Percentiles rank a stretch among this genome's conserved stretches.
These are phyloP conservation scores for Cacatua alba DNA, from an alignment of 2,113 vertebrate species.

Conservation along the genomic window DNA sequence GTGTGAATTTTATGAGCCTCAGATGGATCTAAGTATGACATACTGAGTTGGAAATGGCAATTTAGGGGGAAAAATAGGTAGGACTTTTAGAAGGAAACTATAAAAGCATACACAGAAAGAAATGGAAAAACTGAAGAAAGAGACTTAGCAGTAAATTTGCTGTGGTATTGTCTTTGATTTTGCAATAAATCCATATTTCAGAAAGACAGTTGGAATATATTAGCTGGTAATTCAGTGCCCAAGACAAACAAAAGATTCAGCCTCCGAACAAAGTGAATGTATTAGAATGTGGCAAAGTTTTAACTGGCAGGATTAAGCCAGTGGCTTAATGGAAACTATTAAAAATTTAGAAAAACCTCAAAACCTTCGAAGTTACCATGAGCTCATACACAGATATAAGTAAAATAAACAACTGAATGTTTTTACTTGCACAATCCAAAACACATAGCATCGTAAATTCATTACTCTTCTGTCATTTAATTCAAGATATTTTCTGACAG, in stretches of 20 bases:
- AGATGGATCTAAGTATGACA: not conserved
- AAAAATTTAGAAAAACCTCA: not conserved
- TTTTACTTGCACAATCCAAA: not conserved
- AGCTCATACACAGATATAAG: not conserved
- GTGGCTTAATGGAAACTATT: not conserved
- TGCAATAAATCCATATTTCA: not conserved
- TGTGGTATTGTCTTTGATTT: not conserved
- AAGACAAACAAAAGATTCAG: not conserved
- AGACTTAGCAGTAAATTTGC: not conserved
- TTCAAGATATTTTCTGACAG: not conserved
- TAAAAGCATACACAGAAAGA: not conserved
- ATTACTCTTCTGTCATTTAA: not conserved
- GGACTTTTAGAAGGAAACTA: not conserved
- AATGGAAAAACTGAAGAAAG: not conserved
- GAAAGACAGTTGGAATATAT: not conserved
- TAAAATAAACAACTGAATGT: not conserved
- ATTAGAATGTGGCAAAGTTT: not conserved
- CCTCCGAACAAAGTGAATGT: not conserved
- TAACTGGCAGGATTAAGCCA: not conserved
- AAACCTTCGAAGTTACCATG: not conserved
- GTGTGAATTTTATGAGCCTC: not conserved
- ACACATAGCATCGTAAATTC: not conserved
- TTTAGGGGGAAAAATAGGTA: not conserved
- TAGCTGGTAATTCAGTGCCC: not conserved
- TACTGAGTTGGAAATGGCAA: not conserved